These are phyloP conservation scores for Saimiri boliviensis DNA, from an alignment of 2,113 vertebrate species.

Conservation along the genomic window DNA sequence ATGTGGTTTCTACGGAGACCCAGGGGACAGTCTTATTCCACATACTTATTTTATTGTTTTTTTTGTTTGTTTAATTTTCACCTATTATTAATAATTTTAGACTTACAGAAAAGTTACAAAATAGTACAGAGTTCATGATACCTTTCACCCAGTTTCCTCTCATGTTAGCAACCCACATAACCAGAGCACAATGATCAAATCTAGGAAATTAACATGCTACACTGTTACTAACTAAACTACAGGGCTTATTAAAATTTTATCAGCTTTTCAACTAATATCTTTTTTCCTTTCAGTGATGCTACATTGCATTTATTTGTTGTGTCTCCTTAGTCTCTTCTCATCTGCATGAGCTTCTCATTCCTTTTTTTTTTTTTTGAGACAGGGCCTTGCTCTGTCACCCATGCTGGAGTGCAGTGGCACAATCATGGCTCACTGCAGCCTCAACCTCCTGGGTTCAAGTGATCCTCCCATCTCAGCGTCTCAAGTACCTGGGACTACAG, in stretches of 20 bases:
- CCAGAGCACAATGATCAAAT: background rate
- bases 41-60: background rate
- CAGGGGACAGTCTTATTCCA: background rate
- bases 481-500: no score
- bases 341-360: background rate
- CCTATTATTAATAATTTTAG: background rate
- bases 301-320: background rate
- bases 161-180: background rate
- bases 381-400: no score
- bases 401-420: no score
- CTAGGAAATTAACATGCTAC: background rate
- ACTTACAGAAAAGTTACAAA: background rate
- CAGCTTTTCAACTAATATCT: background rate
- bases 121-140: background rate
- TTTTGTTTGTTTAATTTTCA: background rate
- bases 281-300: background rate
- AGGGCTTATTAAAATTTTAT: background rate
- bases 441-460: no score
- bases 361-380: background rate
- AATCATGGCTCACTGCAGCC: no score
- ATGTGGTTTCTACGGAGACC: background rate
- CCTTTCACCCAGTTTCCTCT: background rate
- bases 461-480: no score
- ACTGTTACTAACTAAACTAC: background rate
- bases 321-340: background rate